A percentile compares a stretch with the other conserved stretches of the same genome.
Evolutionary conservation across 2,797 vertebrate species (phyloP).

Genomic region (Staurois parvus): DNA sequence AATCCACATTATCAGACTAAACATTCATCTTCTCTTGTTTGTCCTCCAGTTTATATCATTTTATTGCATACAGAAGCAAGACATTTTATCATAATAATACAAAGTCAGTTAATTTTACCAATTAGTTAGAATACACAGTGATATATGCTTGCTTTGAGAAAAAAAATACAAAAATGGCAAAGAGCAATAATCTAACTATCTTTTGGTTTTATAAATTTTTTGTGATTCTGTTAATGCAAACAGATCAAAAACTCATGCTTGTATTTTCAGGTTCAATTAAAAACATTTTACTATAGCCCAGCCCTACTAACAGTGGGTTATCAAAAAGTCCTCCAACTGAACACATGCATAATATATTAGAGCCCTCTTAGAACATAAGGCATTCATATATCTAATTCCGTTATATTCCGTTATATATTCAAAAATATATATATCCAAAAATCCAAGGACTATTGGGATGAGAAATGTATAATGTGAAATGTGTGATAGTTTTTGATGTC

Average conservation of each 20-base stretch:
- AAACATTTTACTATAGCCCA: not conserved
- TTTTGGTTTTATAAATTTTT: conserved; percentile 28
- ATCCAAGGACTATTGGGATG: too few species aligned
- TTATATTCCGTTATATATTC: too few species aligned
- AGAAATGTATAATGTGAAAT: too few species aligned
- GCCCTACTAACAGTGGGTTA: not conserved
- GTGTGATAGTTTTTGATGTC: too few species aligned
- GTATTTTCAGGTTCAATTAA: conserved; percentile 10
- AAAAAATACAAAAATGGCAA: conserved; percentile 27
- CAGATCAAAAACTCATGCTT: not conserved
- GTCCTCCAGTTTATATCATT: conserved; percentile 5
- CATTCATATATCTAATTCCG: too few species aligned
- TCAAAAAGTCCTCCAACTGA: too few species aligned
- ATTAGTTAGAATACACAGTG: conserved; percentile 35
- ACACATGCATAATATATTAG: too few species aligned
- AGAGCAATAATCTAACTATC: conserved; percentile 38
- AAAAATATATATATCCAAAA: too few species aligned
- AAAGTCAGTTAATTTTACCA: conserved; percentile 46
- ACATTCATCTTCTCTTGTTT: conserved; percentile 35
- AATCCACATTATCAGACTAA: conserved; percentile 36
- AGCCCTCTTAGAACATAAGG: too few species aligned
- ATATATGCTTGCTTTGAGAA: conserved; percentile 19
- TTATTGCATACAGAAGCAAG: conserved; percentile 10
- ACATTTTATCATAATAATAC: conserved; percentile 36
- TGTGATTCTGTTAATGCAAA: conserved; percentile 16